Evolutionary conservation across 92 coral and sea anemone genomes (phyloP), one percentile per base, ranked within the genome.

Genomic region (Bergia sp.): DNA sequence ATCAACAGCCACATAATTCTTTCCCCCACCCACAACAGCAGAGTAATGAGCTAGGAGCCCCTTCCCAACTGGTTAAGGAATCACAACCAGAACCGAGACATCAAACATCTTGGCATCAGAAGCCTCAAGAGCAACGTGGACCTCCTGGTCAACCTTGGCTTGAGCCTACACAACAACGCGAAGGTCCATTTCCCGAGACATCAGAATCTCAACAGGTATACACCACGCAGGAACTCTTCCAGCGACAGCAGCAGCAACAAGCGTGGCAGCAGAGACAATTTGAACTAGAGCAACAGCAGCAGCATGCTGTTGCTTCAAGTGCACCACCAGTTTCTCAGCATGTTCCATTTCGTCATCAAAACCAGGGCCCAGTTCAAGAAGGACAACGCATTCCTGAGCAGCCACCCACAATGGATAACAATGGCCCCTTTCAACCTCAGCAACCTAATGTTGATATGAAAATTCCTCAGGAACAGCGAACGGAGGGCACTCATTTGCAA

Each of bases 281-380:
- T 86, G 89, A 89, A 75, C 43, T 91, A 15, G 91, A 79, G 81
- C 89, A 88, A 29, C 87, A 64, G 21, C 90, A 85, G 23, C 89
- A 74, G 40, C 86, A 41, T 13, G 44, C 42, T 4, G 57, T 50
- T 66, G 61, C 89, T 6, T 40, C 76, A 65, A 89, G 71, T 77
- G 80, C 74, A 76, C 49, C 37, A 20, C 88, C 45, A 72, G 76
- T 41, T n/a, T 66, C 83, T 4, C 92, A 85, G 76, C 87, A 71
- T 72, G 87, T 16, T 37, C 43, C 75, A 13, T 84, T 84, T 72
- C 79, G 1, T 66, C 87, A 67, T 69, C 87, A 71, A 84, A 71
- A 37, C 87, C 64, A 37, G 43, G 73, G 5, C 74, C 37, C 13
- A 12, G 8, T 29, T 74, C 78, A 84, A 37, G 65, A 84, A 37